Evolutionary conservation across 2,113 vertebrate genomes (phyloP).

Genomic region (Polyodon spathula): DNA sequence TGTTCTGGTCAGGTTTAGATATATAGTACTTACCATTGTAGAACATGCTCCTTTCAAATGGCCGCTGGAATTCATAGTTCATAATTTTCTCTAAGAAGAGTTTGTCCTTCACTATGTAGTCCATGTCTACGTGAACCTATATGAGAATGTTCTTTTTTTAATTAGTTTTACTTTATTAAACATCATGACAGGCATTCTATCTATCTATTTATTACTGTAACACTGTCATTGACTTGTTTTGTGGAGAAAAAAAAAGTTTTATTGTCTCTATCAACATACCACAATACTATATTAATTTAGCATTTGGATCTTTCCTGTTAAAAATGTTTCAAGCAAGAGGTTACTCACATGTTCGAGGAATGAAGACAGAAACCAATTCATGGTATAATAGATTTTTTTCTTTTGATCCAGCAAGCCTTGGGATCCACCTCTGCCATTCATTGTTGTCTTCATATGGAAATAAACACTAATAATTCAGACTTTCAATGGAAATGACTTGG

Average conservation of each 20-base stretch:
- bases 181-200: too few species aligned
- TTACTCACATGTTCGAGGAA: slow-evolving; percentile 36
- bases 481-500: not conserved
- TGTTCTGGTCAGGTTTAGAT: too few species aligned
- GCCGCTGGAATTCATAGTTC: slow-evolving; percentile 22
- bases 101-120: slow-evolving; percentile 18
- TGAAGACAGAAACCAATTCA: slow-evolving; percentile 31
- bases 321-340: not conserved
- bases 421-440: not conserved
- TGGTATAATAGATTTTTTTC: slow-evolving; percentile 25
- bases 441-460: not conserved
- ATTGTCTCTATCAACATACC: not conserved
- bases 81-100: slow-evolving; percentile 21
- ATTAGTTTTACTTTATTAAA: too few species aligned
- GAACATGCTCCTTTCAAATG: slow-evolving; percentile 22
- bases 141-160: not conserved
- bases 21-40: not conserved
- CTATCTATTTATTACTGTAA: too few species aligned
- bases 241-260: not conserved
- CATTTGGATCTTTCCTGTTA: too few species aligned
- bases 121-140: slow-evolving; percentile 8
- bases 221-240: too few species aligned
- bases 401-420: slow-evolving; percentile 17
- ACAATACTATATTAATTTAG: not conserved
- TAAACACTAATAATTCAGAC: too few species aligned